These are phyloP conservation scores for Lycocerus yunnanus DNA, from an alignment of 2,888 invertebrate genomes.

Conservation along the genomic window DNA sequence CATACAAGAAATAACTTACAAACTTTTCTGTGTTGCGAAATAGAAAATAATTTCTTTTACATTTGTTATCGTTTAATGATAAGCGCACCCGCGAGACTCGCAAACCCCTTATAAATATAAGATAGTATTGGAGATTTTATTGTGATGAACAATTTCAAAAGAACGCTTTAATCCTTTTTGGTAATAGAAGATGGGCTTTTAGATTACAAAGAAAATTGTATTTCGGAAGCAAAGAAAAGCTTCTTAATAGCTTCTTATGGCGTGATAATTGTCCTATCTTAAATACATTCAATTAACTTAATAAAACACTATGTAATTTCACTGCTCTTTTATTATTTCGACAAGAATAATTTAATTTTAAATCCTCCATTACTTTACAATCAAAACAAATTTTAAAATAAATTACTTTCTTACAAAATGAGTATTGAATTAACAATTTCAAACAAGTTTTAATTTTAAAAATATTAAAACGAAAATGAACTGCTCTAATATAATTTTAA, in stretches of 20 bases:
- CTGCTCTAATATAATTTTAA: not conserved
- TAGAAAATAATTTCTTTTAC: not conserved
- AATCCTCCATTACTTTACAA: not conserved
- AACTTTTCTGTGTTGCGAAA: not conserved
- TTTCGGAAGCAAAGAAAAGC: slow-evolving; percentile 9
- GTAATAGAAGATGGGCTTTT: slow-evolving; percentile 13
- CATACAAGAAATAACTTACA: not conserved
- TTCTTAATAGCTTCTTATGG: slow-evolving; percentile 12
- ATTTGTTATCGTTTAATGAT: slow-evolving; percentile 14
- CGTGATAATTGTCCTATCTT: slow-evolving; percentile 1
- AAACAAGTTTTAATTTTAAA: not conserved
- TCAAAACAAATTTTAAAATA: not conserved
- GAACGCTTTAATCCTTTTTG: slow-evolving; percentile 20
- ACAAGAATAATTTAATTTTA: not conserved
- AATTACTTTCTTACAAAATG: not conserved
- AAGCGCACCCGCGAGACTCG: slow-evolving; percentile 9
- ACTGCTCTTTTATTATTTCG: not conserved
- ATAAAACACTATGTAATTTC: not conserved
- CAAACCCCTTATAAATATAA: slow-evolving; percentile 12
- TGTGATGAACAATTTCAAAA: slow-evolving; percentile 22
- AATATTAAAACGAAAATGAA: not conserved
- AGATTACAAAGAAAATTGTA: slow-evolving; percentile 17
- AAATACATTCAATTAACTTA: not conserved
- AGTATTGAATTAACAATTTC: not conserved
- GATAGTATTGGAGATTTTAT: slow-evolving; percentile 14